These are phyloP conservation scores for Vireo griseus DNA, from an alignment of 2,797 vertebrate species.

Conservation along the genomic window DNA sequence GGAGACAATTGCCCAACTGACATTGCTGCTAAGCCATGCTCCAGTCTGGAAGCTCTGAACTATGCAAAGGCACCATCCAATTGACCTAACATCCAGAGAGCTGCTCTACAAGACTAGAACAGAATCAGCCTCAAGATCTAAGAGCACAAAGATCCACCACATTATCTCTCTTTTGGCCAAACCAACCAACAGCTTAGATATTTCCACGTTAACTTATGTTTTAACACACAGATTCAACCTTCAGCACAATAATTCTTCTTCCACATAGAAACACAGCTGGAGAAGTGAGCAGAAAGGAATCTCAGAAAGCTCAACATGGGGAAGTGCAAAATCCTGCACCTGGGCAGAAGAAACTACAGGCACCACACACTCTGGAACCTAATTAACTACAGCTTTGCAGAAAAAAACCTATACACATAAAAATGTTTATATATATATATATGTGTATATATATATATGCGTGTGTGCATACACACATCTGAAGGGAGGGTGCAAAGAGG, in stretches of 20 bases:
- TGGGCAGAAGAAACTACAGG: not conserved
- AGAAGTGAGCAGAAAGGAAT: not conserved
- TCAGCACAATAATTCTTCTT: not conserved
- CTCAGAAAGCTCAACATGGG: not conserved
- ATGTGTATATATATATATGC: too few relatives aligned
- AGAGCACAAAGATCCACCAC: not conserved
- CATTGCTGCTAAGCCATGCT: not conserved
- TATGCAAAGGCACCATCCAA: fast-evolving
- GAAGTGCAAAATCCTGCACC: not conserved
- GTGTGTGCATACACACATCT: fast-evolving
- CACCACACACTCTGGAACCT: not conserved
- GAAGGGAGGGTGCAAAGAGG: not conserved
- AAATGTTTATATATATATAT: not conserved
- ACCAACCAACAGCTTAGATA: not conserved
- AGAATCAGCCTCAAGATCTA: not conserved
- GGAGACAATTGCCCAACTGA: not conserved
- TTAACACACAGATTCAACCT: not conserved
- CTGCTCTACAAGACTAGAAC: not conserved
- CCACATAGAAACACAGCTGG: not conserved
- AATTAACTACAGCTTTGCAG: not conserved
- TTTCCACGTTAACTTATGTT: not conserved
- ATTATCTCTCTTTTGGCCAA: not conserved
- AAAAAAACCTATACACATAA: not conserved
- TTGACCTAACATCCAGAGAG: not conserved
- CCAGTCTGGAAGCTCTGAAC: not conserved